phyloP scores from a whole-genome alignment of 2,888 invertebrate species.

The Piscicola geometra region DNA sequence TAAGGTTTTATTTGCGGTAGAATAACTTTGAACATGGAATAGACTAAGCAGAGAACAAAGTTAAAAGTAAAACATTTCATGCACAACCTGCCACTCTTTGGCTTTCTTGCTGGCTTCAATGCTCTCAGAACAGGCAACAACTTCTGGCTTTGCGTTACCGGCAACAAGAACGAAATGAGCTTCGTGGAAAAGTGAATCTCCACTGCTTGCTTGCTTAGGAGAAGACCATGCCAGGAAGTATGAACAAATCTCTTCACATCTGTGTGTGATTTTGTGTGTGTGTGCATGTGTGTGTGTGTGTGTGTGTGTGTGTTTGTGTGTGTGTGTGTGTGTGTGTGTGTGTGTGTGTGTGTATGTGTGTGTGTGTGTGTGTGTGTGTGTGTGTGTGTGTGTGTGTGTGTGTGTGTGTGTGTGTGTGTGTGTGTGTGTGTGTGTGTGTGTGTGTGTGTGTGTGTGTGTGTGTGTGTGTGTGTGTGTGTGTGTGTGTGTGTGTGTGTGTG shows the following conservation, averaged over 20 bases:
- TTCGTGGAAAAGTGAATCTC: not conserved
- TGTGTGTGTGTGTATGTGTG: slow-evolving; percentile 1
- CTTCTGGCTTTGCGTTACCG: not conserved
- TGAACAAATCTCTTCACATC: not conserved
- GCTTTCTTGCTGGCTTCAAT: slow-evolving; percentile 25
- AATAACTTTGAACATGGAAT: too few relatives aligned
- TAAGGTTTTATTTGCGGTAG: too few relatives aligned
- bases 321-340: slow-evolving; percentile 11
- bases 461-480: slow-evolving; percentile 36
- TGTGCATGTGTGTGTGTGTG: slow-evolving; percentile 1
- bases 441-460: slow-evolving; percentile 35
- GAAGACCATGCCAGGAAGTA: not conserved
- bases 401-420: slow-evolving; percentile 11
- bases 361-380: slow-evolving; percentile 12
- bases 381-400: slow-evolving; percentile 13
- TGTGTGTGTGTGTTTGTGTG: slow-evolving; percentile 15
- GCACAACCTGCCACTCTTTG: slow-evolving; percentile 20
- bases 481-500: slow-evolving; percentile 36
- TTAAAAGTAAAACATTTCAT: too few relatives aligned
- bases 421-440: slow-evolving; percentile 21
- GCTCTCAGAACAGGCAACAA: not conserved
- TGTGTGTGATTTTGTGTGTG: not conserved
- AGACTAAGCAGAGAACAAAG: too few relatives aligned
- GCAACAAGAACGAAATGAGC: not conserved
- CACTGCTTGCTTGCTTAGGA: not conserved